Evolutionary conservation across 2,797 vertebrate genomes (phyloP), one percentile per base, ranked within the genome.

Genomic region (Leptoclinus maculatus): DNA sequence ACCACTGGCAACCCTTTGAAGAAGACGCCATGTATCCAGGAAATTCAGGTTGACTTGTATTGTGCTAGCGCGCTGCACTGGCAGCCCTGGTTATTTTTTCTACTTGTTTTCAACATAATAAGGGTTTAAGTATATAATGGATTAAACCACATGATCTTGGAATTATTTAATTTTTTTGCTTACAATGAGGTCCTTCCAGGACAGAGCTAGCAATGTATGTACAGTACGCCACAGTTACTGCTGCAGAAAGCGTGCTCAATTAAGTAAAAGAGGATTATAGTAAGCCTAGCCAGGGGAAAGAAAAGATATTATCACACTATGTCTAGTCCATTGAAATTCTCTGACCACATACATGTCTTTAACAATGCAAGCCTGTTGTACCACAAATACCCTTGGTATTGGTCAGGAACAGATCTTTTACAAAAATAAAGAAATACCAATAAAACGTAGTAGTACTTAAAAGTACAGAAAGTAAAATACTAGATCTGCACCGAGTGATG

Each of bases 261-360:
- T 66, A 29, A 32, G 47, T 64, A 32, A 70, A 78, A 86, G 66
- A 72, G 64, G 79, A 84, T 83, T 88, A 83, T 25, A 9, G 36
- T 71, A 66, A 80, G 54, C 65, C 49, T 38, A 7, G 53, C 78
- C 70, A 41, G 57, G 34, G 34, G 34, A 11, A 27, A 7, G 56
- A 53, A 38, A 3, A 23, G 25, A 71, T 51, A 67, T n/a, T 17
- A 75, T 82, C 59, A 39, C 23, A 63, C 12, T 39, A 32, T 73
- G 54, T 78, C 14, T 54, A 4, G 19, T 4, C 56, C 56, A 25
- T 60, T 79, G 38, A 71, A 71, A 71, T 66, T 49, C 21, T 78
- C 17, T 32, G 27, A 76, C 54, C 53, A 58, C 41, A 59, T 19
- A 29, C 5, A 23, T 36, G 69, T 14, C n/a, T 67, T 2, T 29